Percentiles rank a stretch among this genome's conserved stretches.
phyloP scores from a whole-genome alignment of 2,797 vertebrate species.

The Eremophila alpestris region DNA sequence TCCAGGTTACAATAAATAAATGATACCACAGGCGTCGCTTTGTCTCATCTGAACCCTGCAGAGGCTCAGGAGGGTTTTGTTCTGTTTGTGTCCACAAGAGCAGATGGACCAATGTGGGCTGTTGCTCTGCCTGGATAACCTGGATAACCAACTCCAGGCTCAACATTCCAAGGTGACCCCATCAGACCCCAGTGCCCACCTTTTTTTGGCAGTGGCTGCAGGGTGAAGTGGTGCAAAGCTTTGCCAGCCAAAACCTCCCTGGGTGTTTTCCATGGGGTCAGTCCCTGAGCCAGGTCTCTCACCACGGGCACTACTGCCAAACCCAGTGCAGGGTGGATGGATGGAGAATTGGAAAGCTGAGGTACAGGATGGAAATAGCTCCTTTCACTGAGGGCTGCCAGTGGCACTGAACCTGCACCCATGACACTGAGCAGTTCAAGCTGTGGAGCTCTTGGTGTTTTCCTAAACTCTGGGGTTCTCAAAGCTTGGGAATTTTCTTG shows the following conservation, averaged over 20 bases:
- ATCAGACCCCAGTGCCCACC: background rate
- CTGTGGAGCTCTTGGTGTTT: accelerated
- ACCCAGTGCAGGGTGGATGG: background rate
- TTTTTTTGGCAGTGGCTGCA: background rate
- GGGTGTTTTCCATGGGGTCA: accelerated
- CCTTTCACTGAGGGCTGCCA: background rate
- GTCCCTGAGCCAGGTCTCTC: background rate
- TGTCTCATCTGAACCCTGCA: background rate
- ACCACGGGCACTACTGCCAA: background rate
- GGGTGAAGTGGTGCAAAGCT: background rate
- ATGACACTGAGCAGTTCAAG: background rate
- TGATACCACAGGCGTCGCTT: background rate
- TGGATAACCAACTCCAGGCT: background rate
- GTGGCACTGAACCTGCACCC: background rate
- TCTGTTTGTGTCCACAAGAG: background rate
- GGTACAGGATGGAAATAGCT: background rate
- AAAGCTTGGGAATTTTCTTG: background rate
- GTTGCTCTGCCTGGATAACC: background rate
- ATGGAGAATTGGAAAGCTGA: background rate
- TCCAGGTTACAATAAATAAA: conserved; percentile 10
- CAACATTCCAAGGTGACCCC: background rate
- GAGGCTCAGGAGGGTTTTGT: accelerated
- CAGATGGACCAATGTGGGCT: background rate
- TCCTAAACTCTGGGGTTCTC: background rate
- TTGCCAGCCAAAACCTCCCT: background rate